A percentile compares a stretch with the other conserved stretches of the same genome.
Evolutionary conservation across 2,888 invertebrate genomes (phyloP).

Genomic region (Anorthoa munda): DNA sequence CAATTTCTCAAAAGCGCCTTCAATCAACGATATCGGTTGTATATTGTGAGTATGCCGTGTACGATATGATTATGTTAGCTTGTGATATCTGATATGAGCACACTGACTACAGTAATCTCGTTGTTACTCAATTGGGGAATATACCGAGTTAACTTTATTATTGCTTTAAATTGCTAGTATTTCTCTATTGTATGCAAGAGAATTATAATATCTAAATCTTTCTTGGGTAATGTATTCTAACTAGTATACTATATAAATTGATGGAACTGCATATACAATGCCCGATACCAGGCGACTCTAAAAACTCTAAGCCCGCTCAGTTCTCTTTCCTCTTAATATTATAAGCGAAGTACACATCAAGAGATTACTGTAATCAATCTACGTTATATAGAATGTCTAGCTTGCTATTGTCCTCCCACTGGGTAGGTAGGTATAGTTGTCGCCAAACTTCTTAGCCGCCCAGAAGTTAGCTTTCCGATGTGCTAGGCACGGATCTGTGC

Average conservation of each 20-base stretch:
- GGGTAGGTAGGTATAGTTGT: background rate
- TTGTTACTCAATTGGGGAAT: slow-evolving; percentile 32
- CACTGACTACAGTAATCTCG: slow-evolving; percentile 77
- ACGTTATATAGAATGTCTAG: slow-evolving; percentile 65
- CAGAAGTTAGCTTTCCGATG: too few relatives aligned
- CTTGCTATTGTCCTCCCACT: slow-evolving; percentile 80
- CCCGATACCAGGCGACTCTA: slow-evolving; percentile 45
- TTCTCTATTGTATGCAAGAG: slow-evolving; percentile 57
- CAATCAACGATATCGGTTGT: slow-evolving; percentile 73
- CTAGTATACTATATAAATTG: slow-evolving; percentile 58
- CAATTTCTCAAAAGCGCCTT: slow-evolving; percentile 88
- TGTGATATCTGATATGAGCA: slow-evolving; percentile 61
- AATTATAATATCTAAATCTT: slow-evolving; percentile 56
- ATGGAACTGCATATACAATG: slow-evolving; percentile 51
- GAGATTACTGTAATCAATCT: slow-evolving; percentile 76
- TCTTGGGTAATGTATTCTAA: slow-evolving; percentile 58
- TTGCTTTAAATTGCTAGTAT: slow-evolving; percentile 50
- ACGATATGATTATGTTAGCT: slow-evolving; percentile 75
- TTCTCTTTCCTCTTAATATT: slow-evolving; percentile 48
- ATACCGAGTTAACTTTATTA: slow-evolving; percentile 51
- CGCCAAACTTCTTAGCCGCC: too few relatives aligned
- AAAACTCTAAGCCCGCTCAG: slow-evolving; percentile 42
- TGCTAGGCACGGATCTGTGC: too few relatives aligned
- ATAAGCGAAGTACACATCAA: slow-evolving; percentile 48
- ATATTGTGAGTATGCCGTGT: slow-evolving; percentile 75